Evolutionary conservation across 2,888 invertebrate genomes (phyloP), one percentile per base, ranked within the genome.

Genomic region (Linnaemya vulpina): DNA sequence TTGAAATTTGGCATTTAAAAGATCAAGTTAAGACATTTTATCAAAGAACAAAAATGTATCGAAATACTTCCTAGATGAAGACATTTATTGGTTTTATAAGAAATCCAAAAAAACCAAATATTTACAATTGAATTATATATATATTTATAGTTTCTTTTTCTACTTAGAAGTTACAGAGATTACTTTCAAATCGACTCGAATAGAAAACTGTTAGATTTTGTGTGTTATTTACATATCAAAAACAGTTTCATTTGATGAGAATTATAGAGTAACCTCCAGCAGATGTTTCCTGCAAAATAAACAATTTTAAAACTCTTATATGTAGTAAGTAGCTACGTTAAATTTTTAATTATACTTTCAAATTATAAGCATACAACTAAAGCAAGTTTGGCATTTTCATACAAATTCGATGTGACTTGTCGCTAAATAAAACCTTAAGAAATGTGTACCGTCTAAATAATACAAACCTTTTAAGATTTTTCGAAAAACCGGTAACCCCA

Each of bases 141-240:
- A 63, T 81, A 81, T 75, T 68, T 75, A 70, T 62, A 63, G 60
- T 81, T 75, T 63, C 75, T 46, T 70, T 78, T 70, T 82, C 76
- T 76, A 82, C 65, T 58, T 82, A 82, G 58, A 82, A 58, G 76
- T 82, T 76, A 82, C 63, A 71, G 65, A 62, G 55, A 70, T 81
- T 81, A 40, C 11, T 40, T 11, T 11, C 11, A 11, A 40, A 2
- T 40, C 11, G 40, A 11, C 11, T 40, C 13, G 40, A 40, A 40
- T 11, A 40, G 10, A 40, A 40, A 40, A 40, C 13, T 40, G 13
- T 40, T 7, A 1, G 8, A 10, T 10, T 40, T 40, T 11, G 11
- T 11, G 3, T 40, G 10, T 10, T 38, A 38, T 38, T 40, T 40
- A 40, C 40, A 40, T 40, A 3, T 10, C 40, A 40, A 40, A 40